These are phyloP conservation scores for Diogma glabrata DNA, from an alignment of 2,888 invertebrate genomes.

Conservation along the genomic window DNA sequence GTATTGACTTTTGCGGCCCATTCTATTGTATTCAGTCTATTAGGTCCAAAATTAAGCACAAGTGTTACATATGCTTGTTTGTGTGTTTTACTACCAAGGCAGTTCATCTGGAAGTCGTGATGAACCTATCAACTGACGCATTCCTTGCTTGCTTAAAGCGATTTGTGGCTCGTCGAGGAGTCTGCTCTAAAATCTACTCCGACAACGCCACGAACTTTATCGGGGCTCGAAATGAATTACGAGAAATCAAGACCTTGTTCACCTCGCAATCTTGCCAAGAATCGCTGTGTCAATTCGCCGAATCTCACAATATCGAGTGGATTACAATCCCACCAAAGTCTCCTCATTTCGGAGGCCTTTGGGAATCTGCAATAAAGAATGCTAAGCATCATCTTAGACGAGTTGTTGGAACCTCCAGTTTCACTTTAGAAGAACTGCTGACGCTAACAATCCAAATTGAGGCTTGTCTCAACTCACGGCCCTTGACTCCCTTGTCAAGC, in stretches of 20 bases:
- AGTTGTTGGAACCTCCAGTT: not conserved
- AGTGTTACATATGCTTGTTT: not conserved
- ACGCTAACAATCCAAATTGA: too few species aligned
- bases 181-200: not conserved
- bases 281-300: too few species aligned
- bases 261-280: too few species aligned
- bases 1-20: not conserved
- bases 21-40: too few species aligned
- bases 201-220: not conserved
- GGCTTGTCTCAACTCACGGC: too few species aligned
- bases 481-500: too few species aligned
- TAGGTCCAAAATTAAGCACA: not conserved
- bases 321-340: not conserved
- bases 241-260: too few species aligned
- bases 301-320: not conserved
- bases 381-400: not conserved
- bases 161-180: not conserved
- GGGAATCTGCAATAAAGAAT: not conserved
- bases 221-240: too few species aligned
- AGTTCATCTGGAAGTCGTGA: not conserved
- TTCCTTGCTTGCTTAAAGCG: not conserved
- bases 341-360: not conserved
- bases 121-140: not conserved
- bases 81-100: not conserved
- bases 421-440: too few species aligned